Conservation (phyloP, 2,888 invertebrate genomes). For the Amphipyra tragopoginis region DNA sequence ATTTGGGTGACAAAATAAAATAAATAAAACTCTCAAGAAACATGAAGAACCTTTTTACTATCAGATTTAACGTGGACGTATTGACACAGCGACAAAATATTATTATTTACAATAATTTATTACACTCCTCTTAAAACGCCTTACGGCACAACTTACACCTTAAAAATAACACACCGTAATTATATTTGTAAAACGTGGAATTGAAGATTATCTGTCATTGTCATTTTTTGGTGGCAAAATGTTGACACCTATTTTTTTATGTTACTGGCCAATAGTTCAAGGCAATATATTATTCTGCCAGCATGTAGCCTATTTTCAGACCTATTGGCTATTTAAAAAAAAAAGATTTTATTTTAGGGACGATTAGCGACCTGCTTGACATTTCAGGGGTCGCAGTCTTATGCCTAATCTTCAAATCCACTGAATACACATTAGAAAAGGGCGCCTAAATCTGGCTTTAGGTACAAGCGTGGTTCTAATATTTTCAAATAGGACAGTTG, state of each 20-base stretch:
- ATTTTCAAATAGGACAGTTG: neutral
- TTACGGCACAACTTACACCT: constrained; percentile 51
- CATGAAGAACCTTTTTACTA: constrained; percentile 88
- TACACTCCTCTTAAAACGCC: constrained; percentile 63
- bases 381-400: neutral
- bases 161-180: constrained; percentile 35
- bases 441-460: constrained; percentile 24
- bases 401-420: constrained; percentile 16
- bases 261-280: neutral
- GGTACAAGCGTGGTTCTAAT: constrained; percentile 14
- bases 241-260: neutral
- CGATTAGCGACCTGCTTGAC: too few species aligned
- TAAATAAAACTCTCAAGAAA: constrained; percentile 76
- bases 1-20: neutral
- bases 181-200: constrained; percentile 8
- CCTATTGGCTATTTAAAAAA: too few species aligned
- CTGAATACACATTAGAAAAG: constrained; percentile 1
- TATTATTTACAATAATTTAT: constrained; percentile 78
- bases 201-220: constrained; percentile 1
- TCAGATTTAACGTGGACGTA: constrained; percentile 87
- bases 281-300: too few species aligned
- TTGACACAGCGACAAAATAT: constrained; percentile 84
- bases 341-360: too few species aligned
- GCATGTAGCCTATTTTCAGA: too few species aligned
- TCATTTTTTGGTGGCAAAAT: neutral